A percentile compares a stretch with the other conserved stretches of the same genome.
Evolutionary conservation across 2,113 vertebrate genomes (phyloP).

Genomic region (Sardina pilchardus): DNA sequence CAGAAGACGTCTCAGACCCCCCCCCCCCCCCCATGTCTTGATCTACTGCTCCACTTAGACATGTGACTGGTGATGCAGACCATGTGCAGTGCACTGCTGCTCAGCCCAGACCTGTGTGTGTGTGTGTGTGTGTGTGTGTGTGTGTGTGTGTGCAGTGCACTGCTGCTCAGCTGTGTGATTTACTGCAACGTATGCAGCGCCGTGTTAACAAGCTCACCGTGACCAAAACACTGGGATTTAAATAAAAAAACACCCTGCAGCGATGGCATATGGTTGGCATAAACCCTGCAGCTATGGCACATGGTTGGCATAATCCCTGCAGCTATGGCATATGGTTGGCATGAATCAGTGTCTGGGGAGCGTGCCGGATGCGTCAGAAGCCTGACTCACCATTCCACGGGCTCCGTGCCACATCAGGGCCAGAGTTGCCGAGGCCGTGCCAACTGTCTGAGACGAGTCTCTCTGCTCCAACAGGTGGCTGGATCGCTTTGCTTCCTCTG

Average conservation of each 20-base stretch:
- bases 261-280: background rate
- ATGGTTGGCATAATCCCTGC: background rate
- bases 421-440: background rate
- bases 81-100: background rate
- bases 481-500: background rate
- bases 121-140: too few species aligned
- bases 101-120: background rate
- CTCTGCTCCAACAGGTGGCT: background rate
- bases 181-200: background rate
- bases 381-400: background rate
- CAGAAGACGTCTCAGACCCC: background rate
- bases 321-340: background rate
- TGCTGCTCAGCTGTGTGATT: background rate
- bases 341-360: background rate
- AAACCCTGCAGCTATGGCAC: background rate
- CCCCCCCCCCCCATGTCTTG: background rate
- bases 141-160: background rate
- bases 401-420: too few species aligned
- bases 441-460: background rate
- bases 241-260: background rate
- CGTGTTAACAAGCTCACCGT: conserved; percentile 11
- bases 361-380: background rate
- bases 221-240: background rate
- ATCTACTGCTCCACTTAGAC: background rate
- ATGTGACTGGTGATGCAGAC: background rate